A percentile compares a stretch with the other conserved stretches of the same genome.
Conservation (phyloP, 2,888 invertebrate species). For the Cloeon dipterum region DNA sequence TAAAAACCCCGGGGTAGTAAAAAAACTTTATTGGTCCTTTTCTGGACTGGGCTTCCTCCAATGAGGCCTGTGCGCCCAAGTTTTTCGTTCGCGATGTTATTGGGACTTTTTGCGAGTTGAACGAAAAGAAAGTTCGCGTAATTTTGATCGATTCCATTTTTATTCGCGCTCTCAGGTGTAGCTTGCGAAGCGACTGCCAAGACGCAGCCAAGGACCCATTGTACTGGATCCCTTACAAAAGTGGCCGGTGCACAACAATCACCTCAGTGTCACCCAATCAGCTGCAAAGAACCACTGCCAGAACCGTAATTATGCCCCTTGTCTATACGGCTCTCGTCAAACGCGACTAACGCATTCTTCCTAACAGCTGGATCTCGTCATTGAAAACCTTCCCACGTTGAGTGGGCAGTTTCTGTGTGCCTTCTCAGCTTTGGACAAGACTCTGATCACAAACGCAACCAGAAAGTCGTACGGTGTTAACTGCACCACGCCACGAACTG, state of each 20-base stretch:
- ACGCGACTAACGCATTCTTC: too few relatives aligned
- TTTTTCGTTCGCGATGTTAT: too few relatives aligned
- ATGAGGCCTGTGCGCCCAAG: too few relatives aligned
- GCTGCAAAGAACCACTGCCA: slow-evolving; percentile 76
- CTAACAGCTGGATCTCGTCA: slow-evolving; percentile 65
- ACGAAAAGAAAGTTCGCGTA: too few relatives aligned
- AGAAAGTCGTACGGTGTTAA: slow-evolving; percentile 76
- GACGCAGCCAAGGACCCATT: slow-evolving; percentile 78
- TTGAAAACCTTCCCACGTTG: slow-evolving; percentile 85
- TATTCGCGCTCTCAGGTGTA: too few relatives aligned
- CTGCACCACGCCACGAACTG: slow-evolving; percentile 88
- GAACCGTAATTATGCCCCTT: slow-evolving; percentile 37
- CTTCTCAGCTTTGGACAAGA: slow-evolving; percentile 77
- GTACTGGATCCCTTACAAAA: slow-evolving; percentile 92
- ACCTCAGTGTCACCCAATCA: slow-evolving; percentile 77
- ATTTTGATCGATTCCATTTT: too few relatives aligned
- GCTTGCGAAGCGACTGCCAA: slow-evolving; percentile 72
- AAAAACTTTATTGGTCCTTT: too few relatives aligned
- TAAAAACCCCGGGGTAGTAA: too few relatives aligned
- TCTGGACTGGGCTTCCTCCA: too few relatives aligned
- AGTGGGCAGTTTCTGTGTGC: slow-evolving; percentile 82
- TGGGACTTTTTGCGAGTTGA: too few relatives aligned
- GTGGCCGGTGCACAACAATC: slow-evolving; percentile 89
- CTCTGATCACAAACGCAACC: slow-evolving; percentile 73
- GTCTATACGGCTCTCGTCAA: too few relatives aligned